These are phyloP conservation scores for Aphaenogaster rudis DNA, from an alignment of 1,140 invertebrate genomes.

Conservation along the genomic window DNA sequence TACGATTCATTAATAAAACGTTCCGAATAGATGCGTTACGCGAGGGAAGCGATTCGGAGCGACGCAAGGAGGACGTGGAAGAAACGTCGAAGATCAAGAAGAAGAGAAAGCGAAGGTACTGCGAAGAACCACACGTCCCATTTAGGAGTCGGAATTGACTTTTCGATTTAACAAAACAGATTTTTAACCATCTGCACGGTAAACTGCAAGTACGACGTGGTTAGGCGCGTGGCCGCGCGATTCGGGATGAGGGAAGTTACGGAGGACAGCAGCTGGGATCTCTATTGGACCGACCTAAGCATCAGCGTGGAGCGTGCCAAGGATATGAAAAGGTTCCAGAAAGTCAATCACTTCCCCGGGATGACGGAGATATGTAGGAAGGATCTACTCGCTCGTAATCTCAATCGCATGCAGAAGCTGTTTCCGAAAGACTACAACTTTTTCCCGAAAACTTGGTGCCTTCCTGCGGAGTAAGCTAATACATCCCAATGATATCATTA, in stretches of 20 bases:
- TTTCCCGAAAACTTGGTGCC: constrained; percentile 97
- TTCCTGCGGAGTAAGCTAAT: constrained; percentile 93
- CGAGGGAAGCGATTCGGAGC: constrained; percentile 38
- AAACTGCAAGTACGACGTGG: constrained; percentile 92
- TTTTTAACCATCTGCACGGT: constrained; percentile 89
- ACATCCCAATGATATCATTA: background rate
- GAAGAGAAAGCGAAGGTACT: constrained; percentile 73
- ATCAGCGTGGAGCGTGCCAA: constrained; percentile 94
- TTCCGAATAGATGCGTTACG: constrained; percentile 5
- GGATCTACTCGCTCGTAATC: constrained; percentile 93
- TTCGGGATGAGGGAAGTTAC: constrained; percentile 93
- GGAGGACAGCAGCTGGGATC: constrained; percentile 94
- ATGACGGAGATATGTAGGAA: constrained; percentile 96
- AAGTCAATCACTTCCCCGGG: constrained; percentile 97
- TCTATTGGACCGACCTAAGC: constrained; percentile 95
- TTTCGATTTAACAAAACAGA: constrained; percentile 68
- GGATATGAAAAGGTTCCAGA: constrained; percentile 96
- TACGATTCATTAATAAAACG: constrained; percentile 7
- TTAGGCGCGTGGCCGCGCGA: constrained; percentile 90
- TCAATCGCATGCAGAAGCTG: constrained; percentile 94
- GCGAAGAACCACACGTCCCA: background rate
- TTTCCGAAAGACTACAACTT: constrained; percentile 96
- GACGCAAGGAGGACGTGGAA: constrained; percentile 41
- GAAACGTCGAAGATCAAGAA: constrained; percentile 54
- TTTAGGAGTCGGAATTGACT: background rate